These are phyloP conservation scores for Tenebrio molitor DNA, from an alignment of 1,140 invertebrate species.

Conservation along the genomic window DNA sequence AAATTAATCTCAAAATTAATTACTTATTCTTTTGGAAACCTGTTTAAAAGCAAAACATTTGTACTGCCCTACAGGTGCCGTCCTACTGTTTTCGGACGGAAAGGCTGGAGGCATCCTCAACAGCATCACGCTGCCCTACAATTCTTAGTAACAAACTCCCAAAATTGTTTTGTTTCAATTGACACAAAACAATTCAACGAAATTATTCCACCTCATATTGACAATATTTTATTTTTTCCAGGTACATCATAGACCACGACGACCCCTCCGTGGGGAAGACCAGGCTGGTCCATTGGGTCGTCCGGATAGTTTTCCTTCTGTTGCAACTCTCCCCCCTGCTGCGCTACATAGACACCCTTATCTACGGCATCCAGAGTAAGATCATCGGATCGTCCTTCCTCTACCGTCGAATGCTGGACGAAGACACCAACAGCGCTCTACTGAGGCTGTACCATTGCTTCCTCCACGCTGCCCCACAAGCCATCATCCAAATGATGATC, in stretches of 20 bases:
- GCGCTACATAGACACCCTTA: slow-evolving; percentile 66
- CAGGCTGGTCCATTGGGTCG: slow-evolving; percentile 65
- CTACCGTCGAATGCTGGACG: slow-evolving; percentile 70
- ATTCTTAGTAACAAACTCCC: too few species aligned
- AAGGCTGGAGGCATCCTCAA: too few species aligned
- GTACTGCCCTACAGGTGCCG: too few species aligned
- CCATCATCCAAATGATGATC: slow-evolving; percentile 64
- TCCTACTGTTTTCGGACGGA: too few species aligned
- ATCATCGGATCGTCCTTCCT: slow-evolving; percentile 63
- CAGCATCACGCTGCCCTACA: too few species aligned
- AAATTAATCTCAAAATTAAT: too few species aligned
- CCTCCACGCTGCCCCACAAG: slow-evolving; percentile 70
- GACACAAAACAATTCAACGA: too few species aligned
- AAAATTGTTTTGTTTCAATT: too few species aligned
- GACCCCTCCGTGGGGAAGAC: slow-evolving; percentile 65
- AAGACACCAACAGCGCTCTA: slow-evolving; percentile 72
- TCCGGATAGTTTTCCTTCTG: slow-evolving; percentile 67
- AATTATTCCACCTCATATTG: too few species aligned
- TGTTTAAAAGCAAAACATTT: too few species aligned
- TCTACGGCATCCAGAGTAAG: slow-evolving; percentile 69
- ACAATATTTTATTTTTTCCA: too few species aligned
- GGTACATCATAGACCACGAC: slow-evolving; percentile 69
- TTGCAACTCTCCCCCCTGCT: slow-evolving; percentile 67
- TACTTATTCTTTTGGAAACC: too few species aligned
- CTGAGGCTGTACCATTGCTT: slow-evolving; percentile 77